Conservation (phyloP, 2,888 invertebrate genomes). For the Hyalella azteca region DNA sequence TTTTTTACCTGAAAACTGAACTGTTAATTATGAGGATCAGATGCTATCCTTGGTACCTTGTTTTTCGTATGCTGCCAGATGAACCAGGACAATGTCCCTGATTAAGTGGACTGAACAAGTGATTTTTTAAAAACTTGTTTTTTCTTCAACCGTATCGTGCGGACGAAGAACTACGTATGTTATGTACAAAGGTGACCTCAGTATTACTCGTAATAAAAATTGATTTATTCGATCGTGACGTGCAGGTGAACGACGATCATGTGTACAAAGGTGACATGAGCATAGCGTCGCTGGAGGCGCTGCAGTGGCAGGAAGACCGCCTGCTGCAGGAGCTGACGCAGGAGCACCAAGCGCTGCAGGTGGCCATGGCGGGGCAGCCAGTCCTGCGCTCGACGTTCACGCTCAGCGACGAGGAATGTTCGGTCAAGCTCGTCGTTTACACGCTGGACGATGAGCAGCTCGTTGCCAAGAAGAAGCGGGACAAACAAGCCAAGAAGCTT, state of each 20-base stretch:
- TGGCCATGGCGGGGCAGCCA: not conserved
- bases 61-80: not conserved
- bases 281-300: not conserved
- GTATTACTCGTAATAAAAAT: not conserved
- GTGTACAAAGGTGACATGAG: constrained; percentile 4
- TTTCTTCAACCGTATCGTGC: not conserved
- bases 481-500: not conserved
- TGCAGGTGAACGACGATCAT: not conserved
- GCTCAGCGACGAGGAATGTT: not conserved
- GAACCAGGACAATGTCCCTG: not conserved
- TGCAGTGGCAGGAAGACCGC: not conserved
- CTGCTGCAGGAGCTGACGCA: not conserved
- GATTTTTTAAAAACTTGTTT: not conserved
- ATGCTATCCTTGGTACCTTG: not conserved
- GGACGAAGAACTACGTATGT: too few relatives aligned
- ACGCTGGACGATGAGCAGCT: not conserved
- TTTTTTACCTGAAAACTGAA: too few relatives aligned
- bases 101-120: not conserved
- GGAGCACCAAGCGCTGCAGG: constrained; percentile 45
- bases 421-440: not conserved
- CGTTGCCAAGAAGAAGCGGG: not conserved
- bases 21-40: not conserved
- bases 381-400: not conserved
- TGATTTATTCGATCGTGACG: not conserved
- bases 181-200: not conserved